A percentile compares a stretch with the other conserved stretches of the same genome.
Evolutionary conservation across 2,888 invertebrate species (phyloP).

Genomic region (Peribatodes rhomboidaria): DNA sequence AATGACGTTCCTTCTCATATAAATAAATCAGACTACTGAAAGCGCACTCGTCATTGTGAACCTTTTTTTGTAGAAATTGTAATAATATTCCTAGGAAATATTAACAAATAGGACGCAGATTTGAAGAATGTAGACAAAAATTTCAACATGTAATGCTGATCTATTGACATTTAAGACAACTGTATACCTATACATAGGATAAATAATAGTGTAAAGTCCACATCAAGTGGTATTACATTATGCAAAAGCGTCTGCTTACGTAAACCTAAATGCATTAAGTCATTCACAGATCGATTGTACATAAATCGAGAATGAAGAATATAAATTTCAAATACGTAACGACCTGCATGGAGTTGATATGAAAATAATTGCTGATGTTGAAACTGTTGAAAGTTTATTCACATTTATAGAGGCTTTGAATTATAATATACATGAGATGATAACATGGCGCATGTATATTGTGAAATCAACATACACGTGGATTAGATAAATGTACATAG

Average conservation of each 20-base stretch:
- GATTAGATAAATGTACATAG: neutral
- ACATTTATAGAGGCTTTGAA: neutral
- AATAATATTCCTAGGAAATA: too few species aligned
- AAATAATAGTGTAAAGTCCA: slow-evolving; percentile 23
- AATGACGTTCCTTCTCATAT: too few species aligned
- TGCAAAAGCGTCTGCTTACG: slow-evolving; percentile 17
- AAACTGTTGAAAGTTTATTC: neutral
- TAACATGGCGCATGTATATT: neutral
- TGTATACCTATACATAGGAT: neutral
- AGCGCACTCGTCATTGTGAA: too few species aligned
- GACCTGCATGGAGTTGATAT: neutral
- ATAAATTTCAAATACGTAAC: slow-evolving; percentile 36
- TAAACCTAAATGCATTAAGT: slow-evolving; percentile 15
- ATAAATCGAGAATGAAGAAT: slow-evolving; percentile 61
- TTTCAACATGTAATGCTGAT: too few species aligned
- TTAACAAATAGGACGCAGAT: neutral
- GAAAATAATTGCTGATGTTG: neutral
- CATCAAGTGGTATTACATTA: slow-evolving; percentile 13
- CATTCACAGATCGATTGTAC: slow-evolving; percentile 16
- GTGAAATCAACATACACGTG: slow-evolving; percentile 5
- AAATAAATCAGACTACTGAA: too few species aligned
- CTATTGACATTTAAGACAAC: too few species aligned
- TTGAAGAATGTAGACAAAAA: neutral
- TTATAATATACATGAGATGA: slow-evolving; percentile 1
- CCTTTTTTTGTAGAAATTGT: too few species aligned